Base-by-base conservation (phyloP, 1,140 invertebrate species). In the Tyrophagus putrescentiae region DNA sequence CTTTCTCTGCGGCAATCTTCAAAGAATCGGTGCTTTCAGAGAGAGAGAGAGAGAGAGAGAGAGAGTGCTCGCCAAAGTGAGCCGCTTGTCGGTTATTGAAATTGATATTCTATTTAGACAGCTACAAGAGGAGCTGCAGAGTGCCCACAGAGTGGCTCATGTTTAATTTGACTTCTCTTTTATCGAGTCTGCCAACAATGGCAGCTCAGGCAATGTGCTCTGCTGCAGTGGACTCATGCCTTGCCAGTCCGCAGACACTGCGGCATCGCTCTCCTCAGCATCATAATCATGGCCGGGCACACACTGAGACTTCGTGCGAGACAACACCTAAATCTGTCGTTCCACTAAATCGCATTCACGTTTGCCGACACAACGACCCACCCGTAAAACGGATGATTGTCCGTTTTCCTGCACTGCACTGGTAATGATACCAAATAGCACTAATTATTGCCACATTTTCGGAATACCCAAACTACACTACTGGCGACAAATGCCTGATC, bases 281-380 rank as follows among this genome's bases (percentile, higher is more conserved):
- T 48, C 45, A 18, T 48, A 48, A 48, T 48, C 45, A 48, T 48
- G 21, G 45, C 21, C 36, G 36, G 21, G 13, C 13, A 39, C 36
- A 13, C 36, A 13, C 13, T 21, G 36, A 39, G 36, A 39, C 21
- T 27, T 36, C 13, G 4, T 31, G 52, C 13, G 52, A 54, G 52
- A 54, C 52, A 54, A 54, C 52, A 54, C 52, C 52, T 54, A 54
- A 54, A 54, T 54, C 52, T 54, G 52, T 54, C 52, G 52, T 54
- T n/a, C n/a, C n/a, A n/a, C n/a, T n/a, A n/a, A n/a, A n/a, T n/a
- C n/a, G n/a, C n/a, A n/a, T n/a, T n/a, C 25, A 3, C 3, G 1
- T 42, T 42, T 42, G 41, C 25, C 25, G 41, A 21, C 18, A n/a
- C n/a, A 42, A 5, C 3, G 45, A 48, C 45, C 45, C 45, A 48